Evolutionary conservation across 2,113 vertebrate species (phyloP), one percentile per base, ranked within the genome.

Genomic region (Lepus timidus): DNA sequence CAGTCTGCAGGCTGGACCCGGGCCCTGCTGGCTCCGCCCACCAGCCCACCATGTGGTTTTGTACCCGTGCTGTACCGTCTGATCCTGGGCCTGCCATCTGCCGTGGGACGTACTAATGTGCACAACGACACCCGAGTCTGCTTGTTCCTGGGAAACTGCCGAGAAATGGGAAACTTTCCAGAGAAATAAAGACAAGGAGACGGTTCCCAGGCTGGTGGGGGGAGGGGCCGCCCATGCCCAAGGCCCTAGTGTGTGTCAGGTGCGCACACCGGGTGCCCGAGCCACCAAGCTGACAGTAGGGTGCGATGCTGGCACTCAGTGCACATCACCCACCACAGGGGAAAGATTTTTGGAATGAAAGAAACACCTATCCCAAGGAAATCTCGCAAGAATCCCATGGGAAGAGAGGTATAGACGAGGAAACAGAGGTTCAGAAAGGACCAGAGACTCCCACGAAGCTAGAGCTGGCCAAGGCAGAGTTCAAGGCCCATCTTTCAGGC

Each of bases 51-150:
- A 4, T 33, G 88, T 93, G 94, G 86, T 95, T 92, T 23, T 87
- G 91, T 94, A 86, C 80, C 62, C 68, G 0, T 2, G 23, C 31
- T 78, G 76, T 92, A 61, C 87, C 83, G 62, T 90, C 93, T 80
- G 95, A 86, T 82, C 94, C 82, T 25, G 11, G 78, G 90, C 36
- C 73, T 96, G 85, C 97, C 97, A 97, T 97, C 97, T 96, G 97
- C 65, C 25, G 84, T 85, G 92, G 62, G 33, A 80, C 80, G 90
- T 94, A 88, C 92, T 93, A 31, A 85, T 96, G 79, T 92, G 88
- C 85, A 96, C 84, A 96, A 67, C 78, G 44, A 65, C 52, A 73
- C 61, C 52, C 74, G 85, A 93, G 74, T 96, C 90, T 65, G 88
- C 93, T 81, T 96, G 95, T 94, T 95, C 96, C 95, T 71, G 78